A percentile compares a stretch with the other conserved stretches of the same genome.
Conservation (phyloP, 2,888 invertebrate genomes). For the Hemistola chrysoprasaria region DNA sequence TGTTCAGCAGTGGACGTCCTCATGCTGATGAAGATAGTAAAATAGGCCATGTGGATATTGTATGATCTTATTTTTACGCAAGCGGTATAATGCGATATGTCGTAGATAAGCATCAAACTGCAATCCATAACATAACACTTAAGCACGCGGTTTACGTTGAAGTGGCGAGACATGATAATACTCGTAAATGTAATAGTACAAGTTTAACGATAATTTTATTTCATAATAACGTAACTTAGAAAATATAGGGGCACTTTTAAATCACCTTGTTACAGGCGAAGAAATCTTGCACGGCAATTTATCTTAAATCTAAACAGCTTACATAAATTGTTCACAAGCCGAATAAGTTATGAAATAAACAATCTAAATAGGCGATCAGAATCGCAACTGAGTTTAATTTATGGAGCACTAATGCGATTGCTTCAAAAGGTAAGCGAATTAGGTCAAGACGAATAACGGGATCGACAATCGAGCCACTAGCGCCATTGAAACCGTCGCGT, state of each 20-base stretch:
- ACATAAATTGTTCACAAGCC: slow-evolving; percentile 8
- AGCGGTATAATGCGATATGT: slow-evolving; percentile 18
- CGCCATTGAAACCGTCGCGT: no score
- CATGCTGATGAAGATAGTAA: no score
- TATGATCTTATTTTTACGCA: slow-evolving; percentile 21
- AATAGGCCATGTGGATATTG: background rate
- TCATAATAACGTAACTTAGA: no score
- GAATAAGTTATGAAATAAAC: slow-evolving; percentile 14
- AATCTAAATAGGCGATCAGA: slow-evolving; percentile 37
- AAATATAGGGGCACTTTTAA: slow-evolving; percentile 2
- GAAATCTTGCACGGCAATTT: background rate
- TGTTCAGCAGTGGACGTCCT: no score
- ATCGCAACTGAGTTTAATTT: slow-evolving; percentile 9
- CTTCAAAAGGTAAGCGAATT: slow-evolving; percentile 33
- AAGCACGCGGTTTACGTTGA: slow-evolving; percentile 8
- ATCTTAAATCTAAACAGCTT: slow-evolving; percentile 2
- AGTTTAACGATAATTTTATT: no score
- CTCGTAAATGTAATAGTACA: no score
- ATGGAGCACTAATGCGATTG: slow-evolving; percentile 13
- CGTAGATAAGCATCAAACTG: slow-evolving; percentile 17
- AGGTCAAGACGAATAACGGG: slow-evolving; percentile 39
- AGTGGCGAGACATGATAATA: slow-evolving; percentile 11
- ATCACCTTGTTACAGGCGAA: slow-evolving; percentile 1
- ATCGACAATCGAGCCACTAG: slow-evolving; percentile 21
- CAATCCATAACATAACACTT: slow-evolving; percentile 11